Evolutionary conservation across 1,140 invertebrate species (phyloP), one percentile per base, ranked within the genome.

Genomic region (Formica exsecta): DNA sequence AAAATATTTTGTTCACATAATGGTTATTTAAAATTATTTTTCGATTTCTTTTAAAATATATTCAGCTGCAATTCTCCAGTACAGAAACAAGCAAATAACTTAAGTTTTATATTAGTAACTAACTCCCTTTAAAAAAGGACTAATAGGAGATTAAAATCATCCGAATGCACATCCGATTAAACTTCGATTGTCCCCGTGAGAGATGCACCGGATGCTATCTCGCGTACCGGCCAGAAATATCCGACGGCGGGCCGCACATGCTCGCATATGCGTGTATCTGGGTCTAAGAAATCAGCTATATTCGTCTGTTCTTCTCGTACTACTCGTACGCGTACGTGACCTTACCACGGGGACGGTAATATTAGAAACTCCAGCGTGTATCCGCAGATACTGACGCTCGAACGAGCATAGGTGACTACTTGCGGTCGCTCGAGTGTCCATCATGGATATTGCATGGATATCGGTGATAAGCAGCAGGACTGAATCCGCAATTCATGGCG

Each of bases 221-320:
- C 74, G 32, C 44, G 29, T 61, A 9, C 73, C 36, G 51, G 57
- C 83, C 61, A 61, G 81, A 83, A 83, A 83, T 83, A 83, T 62
- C 79, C 54, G n/a, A 11, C 64, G 57, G 54, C 32, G 44, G 2
- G 1, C 19, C 54, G 64, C 61, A 81, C 54, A 86, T 61, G 51
- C 48, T 57, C 44, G 41, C 74, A 68, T 48, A 84, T 73, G 85
- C 25, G 68, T 32, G 80, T 65, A 86, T 86, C 77, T 86, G 68
- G 85, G 77, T 64, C 65, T 86, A 83, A 86, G 80, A 87, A 84
- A 57, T 64, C 86, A 32, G 62, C 65, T 87, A 85, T 87, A 84
- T 84, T 85, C 80, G 71, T 87, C 86, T 70, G 71, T 70, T 54
- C 25, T 57, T 73, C 68, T 62, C 57, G 85, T 74, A 74, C 68